Conservation (phyloP, 2,113 vertebrate species). For the Peromyscus leucopus region DNA sequence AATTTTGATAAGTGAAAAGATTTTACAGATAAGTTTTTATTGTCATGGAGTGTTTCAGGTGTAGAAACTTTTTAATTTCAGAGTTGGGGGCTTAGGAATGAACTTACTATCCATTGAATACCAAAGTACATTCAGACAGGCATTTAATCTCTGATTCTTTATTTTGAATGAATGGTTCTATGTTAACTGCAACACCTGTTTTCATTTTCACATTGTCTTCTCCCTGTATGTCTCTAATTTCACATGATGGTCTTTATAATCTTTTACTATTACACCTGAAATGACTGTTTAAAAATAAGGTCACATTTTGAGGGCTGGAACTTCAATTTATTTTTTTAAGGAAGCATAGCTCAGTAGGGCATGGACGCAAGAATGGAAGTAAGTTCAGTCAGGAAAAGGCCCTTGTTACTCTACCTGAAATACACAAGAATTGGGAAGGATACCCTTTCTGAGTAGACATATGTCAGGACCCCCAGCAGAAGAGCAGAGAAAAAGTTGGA, state of each 20-base stretch:
- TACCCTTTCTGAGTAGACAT: neutral
- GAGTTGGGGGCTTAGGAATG: neutral
- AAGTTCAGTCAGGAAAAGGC: neutral
- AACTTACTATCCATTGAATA: neutral
- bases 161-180: neutral
- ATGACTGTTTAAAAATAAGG: neutral
- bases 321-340: neutral
- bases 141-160: conserved; percentile 14
- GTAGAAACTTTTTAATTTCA: conserved; percentile 1
- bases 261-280: conserved; percentile 25
- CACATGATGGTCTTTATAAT: neutral
- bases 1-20: conserved; percentile 7
- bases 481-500: neutral
- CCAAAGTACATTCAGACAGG: neutral
- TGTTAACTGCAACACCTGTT: neutral
- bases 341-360: neutral
- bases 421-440: neutral
- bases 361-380: neutral
- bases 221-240: conserved; percentile 4
- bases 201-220: neutral
- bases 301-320: neutral
- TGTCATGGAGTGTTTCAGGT: conserved; percentile 12
- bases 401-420: neutral
- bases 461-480: neutral
- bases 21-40: neutral